Evolutionary conservation across 2,797 vertebrate genomes (phyloP), one percentile per base, ranked within the genome.

Genomic region (Caiman crocodilus): DNA sequence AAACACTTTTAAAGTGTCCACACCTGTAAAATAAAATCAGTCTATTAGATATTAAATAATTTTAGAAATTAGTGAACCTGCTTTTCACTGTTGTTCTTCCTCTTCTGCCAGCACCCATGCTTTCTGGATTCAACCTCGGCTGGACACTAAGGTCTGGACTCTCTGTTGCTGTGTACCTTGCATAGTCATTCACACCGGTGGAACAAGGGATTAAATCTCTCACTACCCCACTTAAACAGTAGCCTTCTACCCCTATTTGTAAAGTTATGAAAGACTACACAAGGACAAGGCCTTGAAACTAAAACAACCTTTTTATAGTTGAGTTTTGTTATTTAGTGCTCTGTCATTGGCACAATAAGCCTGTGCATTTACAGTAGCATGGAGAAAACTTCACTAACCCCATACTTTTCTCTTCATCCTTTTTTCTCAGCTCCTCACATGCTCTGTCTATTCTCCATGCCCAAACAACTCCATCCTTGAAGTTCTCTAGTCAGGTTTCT

Each of bases 261-360:
- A 30, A 11, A 1, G 3, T 30, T 61, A 42, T 73, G 84, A 76
- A 79, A 4, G 56, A 55, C 59, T 21, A 13, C 75, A 57, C 16
- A 80, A 35, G n/a, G 64, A 69, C 4, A 32, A 56, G 15, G 57
- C 7, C 32, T 64, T 71, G 7, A 4, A 14, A 26, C 28, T 10
- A 79, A 21, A 9, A 21, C 15, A 42, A 35, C 15, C 61, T 1
- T 0, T 18, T n/a, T 17, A 63, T 35, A 6, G 21, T 50, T 42
- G 80, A 55, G 28, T 88, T 84, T 75, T 63, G 55, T 55, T 58
- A 15, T 25, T 32, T 32, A 57, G 11, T 56, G 30, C 63, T 50
- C 15, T 35, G 79, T 63, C 26, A 12, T 58, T 5, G 59, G 12
- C 58, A 25, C 58, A 65, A n/a, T 12, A 0, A 0, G 25, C 18